Evolutionary conservation across 1,140 invertebrate genomes (phyloP).

Genomic region (Drosophila pandora): DNA sequence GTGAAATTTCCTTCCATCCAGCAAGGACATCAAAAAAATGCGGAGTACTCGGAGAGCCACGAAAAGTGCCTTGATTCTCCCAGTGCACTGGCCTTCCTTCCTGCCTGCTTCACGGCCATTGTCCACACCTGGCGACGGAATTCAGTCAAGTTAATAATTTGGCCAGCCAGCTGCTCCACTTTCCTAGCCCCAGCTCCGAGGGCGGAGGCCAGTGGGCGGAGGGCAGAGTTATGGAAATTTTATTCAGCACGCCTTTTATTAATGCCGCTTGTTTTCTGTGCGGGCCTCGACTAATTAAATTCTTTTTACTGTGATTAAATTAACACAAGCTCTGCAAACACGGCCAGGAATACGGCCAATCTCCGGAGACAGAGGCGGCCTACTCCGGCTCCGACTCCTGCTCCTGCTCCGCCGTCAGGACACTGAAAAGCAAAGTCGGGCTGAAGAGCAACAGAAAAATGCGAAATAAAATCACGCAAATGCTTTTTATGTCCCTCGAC

Average conservation of each 20-base stretch:
- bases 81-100: background rate
- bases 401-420: background rate
- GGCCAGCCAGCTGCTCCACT: conserved; percentile 25
- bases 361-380: conserved; percentile 32
- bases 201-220: background rate
- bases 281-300: conserved; percentile 60
- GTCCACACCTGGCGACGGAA: conserved; percentile 31
- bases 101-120: conserved; percentile 6
- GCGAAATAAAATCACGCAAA: conserved; percentile 75
- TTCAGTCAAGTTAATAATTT: conserved; percentile 36
- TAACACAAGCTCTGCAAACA: conserved; percentile 53
- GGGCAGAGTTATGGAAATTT: conserved; percentile 48
- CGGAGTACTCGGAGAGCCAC: no score
- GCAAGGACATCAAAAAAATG: no score
- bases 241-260: conserved; percentile 55
- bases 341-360: conserved; percentile 17
- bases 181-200: background rate
- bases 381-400: background rate
- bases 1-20: conserved; percentile 30
- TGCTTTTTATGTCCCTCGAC: conserved; percentile 61
- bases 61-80: background rate
- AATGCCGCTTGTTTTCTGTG: conserved; percentile 8
- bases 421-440: conserved; percentile 23
- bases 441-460: conserved; percentile 27
- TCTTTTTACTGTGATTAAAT: conserved; percentile 72